Base-by-base conservation (phyloP, 2,888 invertebrate genomes). In the Agriopis leucophaearia region DNA sequence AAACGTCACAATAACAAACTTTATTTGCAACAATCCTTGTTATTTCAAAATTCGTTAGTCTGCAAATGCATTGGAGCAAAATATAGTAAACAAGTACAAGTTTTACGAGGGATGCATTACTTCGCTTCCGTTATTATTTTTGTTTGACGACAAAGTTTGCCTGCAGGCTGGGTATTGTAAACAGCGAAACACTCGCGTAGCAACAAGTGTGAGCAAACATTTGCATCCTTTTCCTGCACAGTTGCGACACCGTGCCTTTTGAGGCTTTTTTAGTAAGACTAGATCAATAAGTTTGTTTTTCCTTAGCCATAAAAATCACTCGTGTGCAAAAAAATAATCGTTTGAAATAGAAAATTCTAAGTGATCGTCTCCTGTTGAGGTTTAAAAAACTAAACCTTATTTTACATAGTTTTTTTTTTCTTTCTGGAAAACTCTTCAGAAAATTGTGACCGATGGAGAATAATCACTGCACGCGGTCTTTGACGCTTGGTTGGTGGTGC, bases 111-210 rank as follows among this genome's bases (percentile, higher is more conserved):
- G 66, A 62, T 71, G 69, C 68, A 64, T 70, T 66, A 74, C 70
- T 47, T 71, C 7, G 72, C 71, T 73, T 76, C 73, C 73, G 75
- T 73, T 72, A 73, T 78, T 78, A 80, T 84, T 81, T 84, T 81
- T 78, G 78, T 81, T 81, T 78, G 76, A 72, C 77, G 74, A 73
- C 77, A 80, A 85, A 84, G 77, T 87, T 85, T 74, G 78, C 80
- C 79, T 78, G 79, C 76, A 81, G 79, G 77, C 76, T 15, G 10
- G 75, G 76, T 81, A 78, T 79, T 84, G 83, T 83, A 81, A 83
- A 83, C 83, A 80, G 70, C 66, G 67, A 45, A 57, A 36, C 47
- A 62, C 52, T 65, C 51, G 16, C 42, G 48, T 57, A 56, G 74
- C 75, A 75, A 75, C 75, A 75, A 75, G 75, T 75, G 70, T 18